Base-by-base conservation (phyloP, 2,888 invertebrate genomes). In the Drosophila atripex region DNA sequence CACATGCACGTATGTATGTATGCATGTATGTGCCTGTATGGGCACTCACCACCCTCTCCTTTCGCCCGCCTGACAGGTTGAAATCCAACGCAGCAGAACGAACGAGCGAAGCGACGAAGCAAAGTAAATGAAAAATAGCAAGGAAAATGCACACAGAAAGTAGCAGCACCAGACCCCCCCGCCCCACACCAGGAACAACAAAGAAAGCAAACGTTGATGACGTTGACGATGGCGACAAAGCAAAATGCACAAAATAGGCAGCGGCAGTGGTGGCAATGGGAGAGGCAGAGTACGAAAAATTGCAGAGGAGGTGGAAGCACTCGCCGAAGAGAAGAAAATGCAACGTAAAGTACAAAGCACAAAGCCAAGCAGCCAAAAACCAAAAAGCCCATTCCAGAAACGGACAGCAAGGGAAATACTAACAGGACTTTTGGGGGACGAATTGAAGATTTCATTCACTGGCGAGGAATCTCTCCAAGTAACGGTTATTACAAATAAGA, bases 1-100 rank as follows among this genome's bases (percentile, higher is more conserved):
- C 30, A 18, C 53, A 32, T 23, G 18, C 47, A 30, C 8, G n/a
- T 7, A 16, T 7, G 14, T 14, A 8, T 16, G 39, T 8, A 9
- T 41, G 11, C 18, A 41, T 41, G 14, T 3, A 41, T 39, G 16
- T n/a, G n/a, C 35, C 39, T 32, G 28, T 28, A 28, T 32, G 25
- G 23, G 30, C 49, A 18, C 60, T 38, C 32, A 32, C 30, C 39
- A 30, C 21, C 41, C 45, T 25, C 11, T n/a, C 18, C 49, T 51
- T 21, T 43, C 64, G 45, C 51, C 74, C 76, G 68, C 73, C 71
- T 77, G 78, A 75, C 84, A 86, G 84, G 84, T 86, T 85, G 87
- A 88, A 87, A 87, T 86, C 73, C 78, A 87, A 88, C 88, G 83
- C 87, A 87, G 87, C 83, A 88, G 80, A 86, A 83, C 86, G 77